Evolutionary conservation across 1,140 invertebrate genomes (phyloP).

Genomic region (Artemia franciscana): DNA sequence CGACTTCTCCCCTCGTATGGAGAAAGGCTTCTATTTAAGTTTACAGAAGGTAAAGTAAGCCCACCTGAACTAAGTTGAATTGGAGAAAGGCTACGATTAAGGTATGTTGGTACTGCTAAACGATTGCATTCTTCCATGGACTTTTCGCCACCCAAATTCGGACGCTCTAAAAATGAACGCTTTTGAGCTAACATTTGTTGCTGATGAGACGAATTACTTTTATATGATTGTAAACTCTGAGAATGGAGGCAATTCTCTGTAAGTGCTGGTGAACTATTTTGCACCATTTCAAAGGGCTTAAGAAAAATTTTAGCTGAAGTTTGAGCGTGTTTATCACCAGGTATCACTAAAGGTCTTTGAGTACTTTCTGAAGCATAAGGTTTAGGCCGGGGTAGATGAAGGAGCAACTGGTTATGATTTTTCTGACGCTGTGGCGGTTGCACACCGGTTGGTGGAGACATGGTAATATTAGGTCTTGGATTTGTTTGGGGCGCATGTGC

Average conservation of each 20-base stretch:
- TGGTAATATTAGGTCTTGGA: conserved; percentile 26
- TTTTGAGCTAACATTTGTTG: background rate
- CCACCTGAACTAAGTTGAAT: background rate
- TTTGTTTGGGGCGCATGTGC: conserved; percentile 65
- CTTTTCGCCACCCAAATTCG: background rate
- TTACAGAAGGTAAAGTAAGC: background rate
- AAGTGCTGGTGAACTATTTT: background rate
- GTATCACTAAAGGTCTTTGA: background rate
- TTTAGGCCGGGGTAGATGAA: conserved; percentile 15
- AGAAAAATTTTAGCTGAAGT: background rate
- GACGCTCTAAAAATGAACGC: background rate
- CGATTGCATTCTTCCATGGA: background rate
- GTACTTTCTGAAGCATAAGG: conserved; percentile 10
- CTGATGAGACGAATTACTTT: background rate
- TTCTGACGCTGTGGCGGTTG: conserved; percentile 2
- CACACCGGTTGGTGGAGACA: background rate
- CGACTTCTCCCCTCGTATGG: background rate
- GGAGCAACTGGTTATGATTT: conserved; percentile 9
- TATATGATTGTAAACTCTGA: background rate
- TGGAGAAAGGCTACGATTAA: background rate
- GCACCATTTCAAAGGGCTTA: background rate
- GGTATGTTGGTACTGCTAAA: background rate
- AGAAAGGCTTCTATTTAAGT: background rate
- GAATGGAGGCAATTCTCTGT: too few relatives aligned
- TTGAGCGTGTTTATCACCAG: background rate